Base-by-base conservation (phyloP, 2,888 invertebrate species). In the Megamerina dolium region DNA sequence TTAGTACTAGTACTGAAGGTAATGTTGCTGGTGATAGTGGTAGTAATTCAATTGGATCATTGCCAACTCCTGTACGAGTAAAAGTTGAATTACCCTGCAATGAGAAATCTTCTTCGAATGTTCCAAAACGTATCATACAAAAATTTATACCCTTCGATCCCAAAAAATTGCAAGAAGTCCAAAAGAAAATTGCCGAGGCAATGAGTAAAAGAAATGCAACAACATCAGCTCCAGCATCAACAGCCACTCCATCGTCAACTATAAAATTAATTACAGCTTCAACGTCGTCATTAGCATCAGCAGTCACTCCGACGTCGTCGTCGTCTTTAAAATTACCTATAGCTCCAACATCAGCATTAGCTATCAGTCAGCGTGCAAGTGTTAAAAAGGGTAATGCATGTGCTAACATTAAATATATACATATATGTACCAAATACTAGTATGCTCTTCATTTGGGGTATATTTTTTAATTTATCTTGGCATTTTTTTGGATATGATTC, bases 171-270 rank as follows among this genome's bases (percentile, higher is more conserved):
- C 59, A 63, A 38, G 49, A 60, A 21, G 52, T 61, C 3, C 67
- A 66, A 46, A 49, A 62, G 2, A 60, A 61, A 45, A 56, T 70
- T 26, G 64, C 65, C 10, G 63, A 63, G 41, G 69, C 61, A 3
- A 45, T 68, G 2, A 60, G 58, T 23, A 67, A 36, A 12, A 47
- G 41, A 35, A 45, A 36, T 2, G 27, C 41, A n/a, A 45, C 46
- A 26, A 13, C 44, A n/a, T 2, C 45, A 6, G 42, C 44, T 6
- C 43, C 30, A 30, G 9, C 43, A 20, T n/a, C 21, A 20, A 19
- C 27, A 6, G 16, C 40, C 17, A 17, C 36, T 23, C 40, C 19
- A 34, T 3, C 26, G 6, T 17, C 9, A 10, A 10, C 13, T 27
- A 5, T 4, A 27, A 27, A 13, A 18, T 13, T 5, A 26, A 33